Percentiles rank a stretch among this genome's conserved stretches.
phyloP scores from a whole-genome alignment of 2,113 vertebrate genomes.

The Piprites chloris region DNA sequence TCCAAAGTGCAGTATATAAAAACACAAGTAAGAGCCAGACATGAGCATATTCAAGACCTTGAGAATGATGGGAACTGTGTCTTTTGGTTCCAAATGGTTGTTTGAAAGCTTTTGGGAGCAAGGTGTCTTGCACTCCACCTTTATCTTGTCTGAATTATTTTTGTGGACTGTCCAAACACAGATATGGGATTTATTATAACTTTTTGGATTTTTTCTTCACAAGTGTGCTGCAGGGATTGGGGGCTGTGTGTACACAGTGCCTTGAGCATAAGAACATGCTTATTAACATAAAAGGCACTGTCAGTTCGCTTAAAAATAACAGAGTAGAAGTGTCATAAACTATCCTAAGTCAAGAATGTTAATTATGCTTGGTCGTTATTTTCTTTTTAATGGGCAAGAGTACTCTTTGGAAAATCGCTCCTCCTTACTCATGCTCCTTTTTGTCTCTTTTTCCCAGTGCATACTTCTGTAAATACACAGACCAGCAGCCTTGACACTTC shows the following conservation, averaged over 20 bases:
- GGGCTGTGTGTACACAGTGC: background rate
- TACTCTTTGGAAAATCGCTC: background rate
- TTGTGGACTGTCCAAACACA: background rate
- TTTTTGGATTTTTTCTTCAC: background rate
- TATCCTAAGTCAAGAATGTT: background rate
- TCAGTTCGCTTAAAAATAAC: background rate
- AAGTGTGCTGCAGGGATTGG: background rate
- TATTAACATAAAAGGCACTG: constrained; percentile 23
- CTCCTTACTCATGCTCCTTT: background rate
- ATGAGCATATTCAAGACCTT: background rate
- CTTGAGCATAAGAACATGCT: background rate
- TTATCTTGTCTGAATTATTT: background rate
- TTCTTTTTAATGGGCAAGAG: background rate
- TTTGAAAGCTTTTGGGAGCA: background rate
- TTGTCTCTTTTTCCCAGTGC: background rate
- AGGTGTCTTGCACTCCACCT: background rate
- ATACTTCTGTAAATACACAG: background rate
- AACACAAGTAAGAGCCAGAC: background rate
- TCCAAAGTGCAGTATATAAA: background rate
- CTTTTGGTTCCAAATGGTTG: background rate
- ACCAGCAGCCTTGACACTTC: background rate
- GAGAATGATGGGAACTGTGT: background rate
- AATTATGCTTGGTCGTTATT: background rate
- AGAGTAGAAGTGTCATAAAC: background rate
- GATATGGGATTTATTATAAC: background rate